Evolutionary conservation across 2,888 invertebrate genomes (phyloP).

Genomic region (Spodoptera exigua): DNA sequence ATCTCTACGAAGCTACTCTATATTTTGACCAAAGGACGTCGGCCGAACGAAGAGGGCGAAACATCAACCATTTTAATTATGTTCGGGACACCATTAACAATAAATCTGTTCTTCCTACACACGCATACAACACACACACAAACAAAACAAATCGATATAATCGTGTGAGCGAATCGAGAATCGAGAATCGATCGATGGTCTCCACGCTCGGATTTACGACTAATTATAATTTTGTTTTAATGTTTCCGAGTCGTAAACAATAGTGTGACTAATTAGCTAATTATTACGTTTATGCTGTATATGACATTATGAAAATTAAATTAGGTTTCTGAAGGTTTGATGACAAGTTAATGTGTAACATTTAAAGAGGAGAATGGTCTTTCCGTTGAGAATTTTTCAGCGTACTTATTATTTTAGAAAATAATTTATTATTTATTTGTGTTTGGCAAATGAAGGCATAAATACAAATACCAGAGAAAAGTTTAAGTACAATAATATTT

Average conservation of each 20-base stretch:
- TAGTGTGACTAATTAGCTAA: conserved; percentile 85
- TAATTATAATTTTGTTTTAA: conserved; percentile 85
- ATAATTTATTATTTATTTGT: not conserved
- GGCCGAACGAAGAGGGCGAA: conserved; percentile 81
- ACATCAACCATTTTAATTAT: conserved; percentile 89
- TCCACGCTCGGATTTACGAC: conserved; percentile 80
- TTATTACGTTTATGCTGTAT: conserved; percentile 69
- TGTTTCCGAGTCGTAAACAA: conserved; percentile 78
- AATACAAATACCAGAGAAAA: no score
- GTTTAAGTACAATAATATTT: no score
- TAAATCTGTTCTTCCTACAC: conserved; percentile 86
- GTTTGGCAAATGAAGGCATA: no score
- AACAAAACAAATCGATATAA: conserved; percentile 68
- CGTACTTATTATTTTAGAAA: no score
- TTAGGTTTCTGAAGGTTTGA: conserved; percentile 25
- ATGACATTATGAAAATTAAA: conserved; percentile 56
- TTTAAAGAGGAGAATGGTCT: no score
- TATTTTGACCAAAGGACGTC: conserved; percentile 70
- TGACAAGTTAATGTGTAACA: conserved; percentile 2
- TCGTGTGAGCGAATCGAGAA: conserved; percentile 68
- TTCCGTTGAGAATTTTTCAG: no score
- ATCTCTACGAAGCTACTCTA: conserved; percentile 66
- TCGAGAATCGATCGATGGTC: conserved; percentile 77
- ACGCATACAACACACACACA: conserved; percentile 59
- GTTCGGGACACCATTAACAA: conserved; percentile 89